Evolutionary conservation across 2,797 vertebrate genomes (phyloP), one percentile per base, ranked within the genome.

Genomic region (Cheirogaleus major): DNA sequence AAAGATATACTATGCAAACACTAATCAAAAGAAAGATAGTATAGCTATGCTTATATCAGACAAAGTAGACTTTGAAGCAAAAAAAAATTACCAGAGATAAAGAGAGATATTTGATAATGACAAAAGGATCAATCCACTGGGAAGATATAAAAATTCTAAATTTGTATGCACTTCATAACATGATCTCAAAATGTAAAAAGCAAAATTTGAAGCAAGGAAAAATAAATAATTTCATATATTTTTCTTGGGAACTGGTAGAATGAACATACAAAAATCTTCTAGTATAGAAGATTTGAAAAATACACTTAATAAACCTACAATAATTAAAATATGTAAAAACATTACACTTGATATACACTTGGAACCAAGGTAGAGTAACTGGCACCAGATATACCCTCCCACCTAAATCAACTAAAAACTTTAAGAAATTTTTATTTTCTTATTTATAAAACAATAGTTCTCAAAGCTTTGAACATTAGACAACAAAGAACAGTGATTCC

Each of bases 151-250:
- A 88, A 75, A 79, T 67, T 91, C 20, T 85, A 38, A 38, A 88
- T 91, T 14, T 79, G 30, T 55, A 59, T 18, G 65, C 50, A 81
- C 13, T 30, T 81, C 43, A 69, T 81, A 89, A 89, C 70, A 89
- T 65, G 45, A 52, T 27, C 41, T 89, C 57, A 92, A 93, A 76
- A 89, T 95, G 72, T 72, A 67, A 92, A 89, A 78, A 59, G 35
- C 30, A 93, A 93, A 90, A 87, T 70, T 73, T 95, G n/a, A 18
- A 97, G 30, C 22, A 84, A 91, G 59, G 32, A 87, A 35, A 93
- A 83, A 80, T 65, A 90, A 87, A 87, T 17, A 69, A 91, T 35
- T 69, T 65, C 55, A 35, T n/a, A 63, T 9, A 84, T 85, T 85
- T 95, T 75, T 70, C 80, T 91, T 79, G 89, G 43, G 67, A 89